Evolutionary conservation across 2,888 invertebrate species (phyloP).

Genomic region (Didymodactylos carnosus): DNA sequence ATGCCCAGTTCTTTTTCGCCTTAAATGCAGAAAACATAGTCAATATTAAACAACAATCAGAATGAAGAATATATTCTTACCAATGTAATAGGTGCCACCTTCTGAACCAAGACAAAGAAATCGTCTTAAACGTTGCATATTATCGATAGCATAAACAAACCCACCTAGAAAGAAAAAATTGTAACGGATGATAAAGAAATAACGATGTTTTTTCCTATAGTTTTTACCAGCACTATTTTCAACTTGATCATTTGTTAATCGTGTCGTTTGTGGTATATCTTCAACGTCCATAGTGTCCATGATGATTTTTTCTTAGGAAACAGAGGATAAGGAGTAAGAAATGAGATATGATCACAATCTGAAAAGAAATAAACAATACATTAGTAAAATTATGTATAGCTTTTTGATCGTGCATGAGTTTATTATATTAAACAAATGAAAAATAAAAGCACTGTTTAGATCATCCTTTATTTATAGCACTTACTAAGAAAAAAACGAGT

Average conservation of each 20-base stretch:
- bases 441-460: too few relatives aligned
- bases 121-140: constrained; percentile 26
- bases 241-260: constrained; percentile 16
- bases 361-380: background rate
- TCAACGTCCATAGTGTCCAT: background rate
- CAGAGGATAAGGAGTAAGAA: too few relatives aligned
- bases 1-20: constrained; percentile 23
- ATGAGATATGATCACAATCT: background rate
- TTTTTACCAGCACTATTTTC: constrained; percentile 18
- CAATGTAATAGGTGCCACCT: constrained; percentile 27
- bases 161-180: constrained; percentile 20
- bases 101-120: constrained; percentile 30
- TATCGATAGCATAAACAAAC: constrained; percentile 26
- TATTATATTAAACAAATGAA: too few relatives aligned
- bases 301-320: too few relatives aligned
- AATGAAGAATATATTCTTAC: too few relatives aligned
- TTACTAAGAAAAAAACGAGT: too few relatives aligned
- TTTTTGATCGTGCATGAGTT: too few relatives aligned
- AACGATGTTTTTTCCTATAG: too few relatives aligned
- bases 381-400: too few relatives aligned
- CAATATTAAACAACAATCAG: too few relatives aligned
- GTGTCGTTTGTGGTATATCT: constrained; percentile 10
- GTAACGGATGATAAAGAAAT: background rate
- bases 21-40: too few relatives aligned
- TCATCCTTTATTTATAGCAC: too few relatives aligned